Evolutionary conservation across 2,888 invertebrate genomes (phyloP).

Genomic region (Drosophila fulvimacula): DNA sequence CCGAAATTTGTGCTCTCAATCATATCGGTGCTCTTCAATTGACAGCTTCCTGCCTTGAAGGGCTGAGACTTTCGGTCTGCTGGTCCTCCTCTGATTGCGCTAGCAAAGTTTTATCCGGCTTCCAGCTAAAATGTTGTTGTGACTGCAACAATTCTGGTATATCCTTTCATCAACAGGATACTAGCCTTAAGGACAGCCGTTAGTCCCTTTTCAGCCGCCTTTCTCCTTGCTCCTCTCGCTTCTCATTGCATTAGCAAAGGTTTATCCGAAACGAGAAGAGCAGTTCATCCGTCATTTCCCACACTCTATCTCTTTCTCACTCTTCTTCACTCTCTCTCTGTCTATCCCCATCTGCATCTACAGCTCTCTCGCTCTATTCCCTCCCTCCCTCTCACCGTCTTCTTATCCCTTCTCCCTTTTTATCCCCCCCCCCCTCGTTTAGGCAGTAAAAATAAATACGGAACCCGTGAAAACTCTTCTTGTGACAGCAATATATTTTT

Average conservation of each 20-base stretch:
- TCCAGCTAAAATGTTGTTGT: neutral
- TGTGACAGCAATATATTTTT: constrained; percentile 16
- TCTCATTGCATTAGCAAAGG: neutral
- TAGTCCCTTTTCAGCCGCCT: rapidly evolving
- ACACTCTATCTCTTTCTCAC: neutral
- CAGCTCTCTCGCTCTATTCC: neutral
- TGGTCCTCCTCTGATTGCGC: neutral
- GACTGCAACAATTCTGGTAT: neutral
- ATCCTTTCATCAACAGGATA: neutral
- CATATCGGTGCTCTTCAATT: neutral
- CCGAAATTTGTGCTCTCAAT: neutral
- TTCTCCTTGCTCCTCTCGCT: too few relatives aligned
- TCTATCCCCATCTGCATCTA: neutral
- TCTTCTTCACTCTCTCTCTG: neutral
- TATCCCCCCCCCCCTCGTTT: neutral
- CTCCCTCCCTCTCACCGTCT: neutral
- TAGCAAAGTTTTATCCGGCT: neutral
- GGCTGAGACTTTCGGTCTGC: neutral
- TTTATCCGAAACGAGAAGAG: neutral
- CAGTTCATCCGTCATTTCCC: neutral
- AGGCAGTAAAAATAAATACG: too few relatives aligned
- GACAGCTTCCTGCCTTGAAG: neutral
- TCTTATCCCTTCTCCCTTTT: neutral
- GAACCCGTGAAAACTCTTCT: constrained; percentile 19
- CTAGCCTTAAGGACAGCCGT: neutral